Evolutionary conservation across 1,140 invertebrate genomes (phyloP).

Genomic region (Ceratosolen fusciceps): DNA sequence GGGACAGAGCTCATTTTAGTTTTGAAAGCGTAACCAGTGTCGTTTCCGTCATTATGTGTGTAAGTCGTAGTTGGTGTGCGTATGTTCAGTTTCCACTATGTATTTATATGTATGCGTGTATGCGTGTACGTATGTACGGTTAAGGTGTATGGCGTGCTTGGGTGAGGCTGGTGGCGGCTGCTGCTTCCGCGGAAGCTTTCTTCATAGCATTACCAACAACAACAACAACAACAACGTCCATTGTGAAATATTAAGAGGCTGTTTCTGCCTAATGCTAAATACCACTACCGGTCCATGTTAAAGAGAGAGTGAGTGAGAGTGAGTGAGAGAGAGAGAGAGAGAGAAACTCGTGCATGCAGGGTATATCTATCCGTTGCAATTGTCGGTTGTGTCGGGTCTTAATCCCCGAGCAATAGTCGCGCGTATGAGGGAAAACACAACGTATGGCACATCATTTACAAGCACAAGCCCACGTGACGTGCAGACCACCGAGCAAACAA

Average conservation of each 20-base stretch:
- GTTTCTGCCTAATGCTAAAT: constrained; percentile 56
- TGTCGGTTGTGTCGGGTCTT: too few relatives aligned
- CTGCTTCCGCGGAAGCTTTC: constrained; percentile 36
- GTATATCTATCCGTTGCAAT: too few relatives aligned
- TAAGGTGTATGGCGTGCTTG: neutral
- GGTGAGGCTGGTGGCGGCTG: neutral
- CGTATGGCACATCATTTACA: too few relatives aligned
- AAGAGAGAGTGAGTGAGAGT: neutral
- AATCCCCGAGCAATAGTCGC: too few relatives aligned
- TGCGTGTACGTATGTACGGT: neutral
- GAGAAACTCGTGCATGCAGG: too few relatives aligned
- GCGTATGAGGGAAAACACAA: too few relatives aligned
- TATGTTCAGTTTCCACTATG: too few relatives aligned
- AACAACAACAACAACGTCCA: constrained; percentile 53
- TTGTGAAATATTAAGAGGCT: constrained; percentile 62
- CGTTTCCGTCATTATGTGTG: neutral
- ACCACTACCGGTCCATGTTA: neutral
- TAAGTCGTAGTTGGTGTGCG: neutral
- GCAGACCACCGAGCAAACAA: too few relatives aligned
- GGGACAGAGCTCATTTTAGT: constrained; percentile 27
- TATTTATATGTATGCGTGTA: too few relatives aligned
- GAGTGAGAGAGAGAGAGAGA: too few relatives aligned
- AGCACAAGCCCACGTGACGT: too few relatives aligned
- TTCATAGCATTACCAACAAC: too few relatives aligned
- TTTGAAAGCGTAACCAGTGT: neutral